These are phyloP conservation scores for Coptotermes formosanus DNA, from an alignment of 1,140 invertebrate species.

Conservation along the genomic window DNA sequence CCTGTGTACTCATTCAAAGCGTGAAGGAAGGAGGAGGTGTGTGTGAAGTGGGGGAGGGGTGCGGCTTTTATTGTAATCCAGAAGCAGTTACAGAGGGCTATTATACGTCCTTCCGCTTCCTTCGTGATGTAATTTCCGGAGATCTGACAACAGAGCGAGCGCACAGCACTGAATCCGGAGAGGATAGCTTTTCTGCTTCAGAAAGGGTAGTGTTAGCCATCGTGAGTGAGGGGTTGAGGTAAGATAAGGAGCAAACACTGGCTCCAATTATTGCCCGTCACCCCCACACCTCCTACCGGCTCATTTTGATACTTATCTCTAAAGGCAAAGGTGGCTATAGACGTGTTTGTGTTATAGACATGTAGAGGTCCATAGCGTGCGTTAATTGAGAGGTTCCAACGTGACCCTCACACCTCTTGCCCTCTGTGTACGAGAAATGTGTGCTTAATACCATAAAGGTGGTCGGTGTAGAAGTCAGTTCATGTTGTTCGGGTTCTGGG, in stretches of 20 bases:
- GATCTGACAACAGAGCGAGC: slow-evolving; percentile 4
- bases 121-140: slow-evolving; percentile 15
- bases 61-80: slow-evolving; percentile 18
- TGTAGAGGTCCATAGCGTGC: neutral
- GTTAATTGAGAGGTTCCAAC: neutral
- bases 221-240: neutral
- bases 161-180: neutral
- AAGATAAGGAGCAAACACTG: slow-evolving; percentile 15
- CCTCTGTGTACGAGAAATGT: neutral
- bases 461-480: too few species aligned
- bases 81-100: slow-evolving; percentile 2
- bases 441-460: neutral
- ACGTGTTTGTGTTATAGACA: neutral
- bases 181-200: neutral
- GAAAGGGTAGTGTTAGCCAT: slow-evolving; percentile 4
- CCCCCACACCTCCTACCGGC: neutral
- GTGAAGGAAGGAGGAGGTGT: neutral
- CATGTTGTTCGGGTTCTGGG: too few species aligned
- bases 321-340: neutral
- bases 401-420: neutral
- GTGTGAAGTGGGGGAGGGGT: neutral
- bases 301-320: slow-evolving; percentile 9
- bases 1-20: neutral
- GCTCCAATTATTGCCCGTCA: neutral
- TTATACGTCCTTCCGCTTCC: slow-evolving; percentile 8